These are phyloP conservation scores for Rhagium mordax DNA, from an alignment of 2,888 invertebrate species.

Conservation along the genomic window DNA sequence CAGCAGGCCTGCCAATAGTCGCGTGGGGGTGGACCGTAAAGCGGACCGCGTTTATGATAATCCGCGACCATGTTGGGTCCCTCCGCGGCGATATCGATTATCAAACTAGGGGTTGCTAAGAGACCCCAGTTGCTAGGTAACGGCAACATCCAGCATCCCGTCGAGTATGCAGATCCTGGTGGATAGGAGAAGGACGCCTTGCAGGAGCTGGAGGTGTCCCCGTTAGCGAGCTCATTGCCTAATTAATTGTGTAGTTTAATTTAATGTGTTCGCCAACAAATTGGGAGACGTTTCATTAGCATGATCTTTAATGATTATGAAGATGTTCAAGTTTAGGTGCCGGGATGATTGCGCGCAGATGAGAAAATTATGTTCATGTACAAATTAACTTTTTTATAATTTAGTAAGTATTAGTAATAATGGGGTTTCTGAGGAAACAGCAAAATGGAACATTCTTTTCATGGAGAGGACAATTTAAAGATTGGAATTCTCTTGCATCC, in stretches of 20 bases:
- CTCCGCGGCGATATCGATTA: conserved; percentile 44
- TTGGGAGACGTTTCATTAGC: conserved; percentile 17
- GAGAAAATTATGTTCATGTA: not conserved
- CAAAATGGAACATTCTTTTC: no score
- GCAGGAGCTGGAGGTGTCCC: not conserved
- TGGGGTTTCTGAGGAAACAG: no score
- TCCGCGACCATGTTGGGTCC: conserved; percentile 54
- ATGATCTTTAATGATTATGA: not conserved
- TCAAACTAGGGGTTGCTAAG: conserved; percentile 43
- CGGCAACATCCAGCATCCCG: conserved; percentile 34
- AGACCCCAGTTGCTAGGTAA: conserved; percentile 44
- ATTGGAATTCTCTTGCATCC: no score
- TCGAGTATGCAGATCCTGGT: not conserved
- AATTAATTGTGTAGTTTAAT: conserved; percentile 29
- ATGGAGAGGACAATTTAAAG: no score
- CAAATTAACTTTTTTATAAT: not conserved
- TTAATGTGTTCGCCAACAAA: conserved; percentile 18
- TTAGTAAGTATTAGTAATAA: no score
- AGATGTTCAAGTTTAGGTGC: not conserved
- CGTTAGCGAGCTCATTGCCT: conserved; percentile 24
- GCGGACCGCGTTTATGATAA: conserved; percentile 54
- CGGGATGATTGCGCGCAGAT: not conserved
- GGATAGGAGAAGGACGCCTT: not conserved
- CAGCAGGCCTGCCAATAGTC: conserved; percentile 43
- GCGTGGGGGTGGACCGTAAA: conserved; percentile 45